Percentiles rank a stretch among this genome's conserved stretches.
Evolutionary conservation across 2,888 invertebrate genomes (phyloP).

Genomic region (Drosophila meridionalis): DNA sequence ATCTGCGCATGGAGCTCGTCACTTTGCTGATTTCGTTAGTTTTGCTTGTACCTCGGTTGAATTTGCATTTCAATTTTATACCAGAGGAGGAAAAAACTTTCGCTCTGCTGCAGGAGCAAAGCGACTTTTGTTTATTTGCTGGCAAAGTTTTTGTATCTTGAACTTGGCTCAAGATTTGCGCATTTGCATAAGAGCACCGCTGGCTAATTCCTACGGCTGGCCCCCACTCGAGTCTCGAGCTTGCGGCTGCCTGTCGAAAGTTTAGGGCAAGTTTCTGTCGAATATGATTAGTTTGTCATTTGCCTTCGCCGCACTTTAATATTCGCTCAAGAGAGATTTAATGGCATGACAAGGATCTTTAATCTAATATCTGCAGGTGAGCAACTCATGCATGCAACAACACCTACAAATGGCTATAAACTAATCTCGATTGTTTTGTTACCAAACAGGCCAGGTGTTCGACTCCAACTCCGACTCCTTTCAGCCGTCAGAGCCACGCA

Average conservation of each 20-base stretch:
- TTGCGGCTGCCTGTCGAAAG: slow-evolving; percentile 23
- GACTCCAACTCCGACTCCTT: background rate
- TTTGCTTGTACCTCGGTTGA: slow-evolving; percentile 65
- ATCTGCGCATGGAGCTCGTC: slow-evolving; percentile 31
- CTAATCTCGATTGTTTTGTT: slow-evolving; percentile 27
- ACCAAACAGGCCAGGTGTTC: background rate
- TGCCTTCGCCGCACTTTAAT: background rate
- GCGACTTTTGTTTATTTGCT: slow-evolving; percentile 69
- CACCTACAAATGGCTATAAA: slow-evolving; percentile 1
- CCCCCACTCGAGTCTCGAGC: slow-evolving; percentile 2
- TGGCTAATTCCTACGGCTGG: slow-evolving; percentile 10
- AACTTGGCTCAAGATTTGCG: slow-evolving; percentile 60
- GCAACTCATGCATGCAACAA: slow-evolving; percentile 3
- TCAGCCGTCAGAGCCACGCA: slow-evolving; percentile 33
- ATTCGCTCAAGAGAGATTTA: no score
- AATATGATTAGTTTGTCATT: slow-evolving; percentile 57
- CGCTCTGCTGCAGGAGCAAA: slow-evolving; percentile 20
- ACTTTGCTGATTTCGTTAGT: slow-evolving; percentile 63
- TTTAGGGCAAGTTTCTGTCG: slow-evolving; percentile 45
- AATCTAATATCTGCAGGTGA: slow-evolving; percentile 5
- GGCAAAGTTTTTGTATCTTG: slow-evolving; percentile 68
- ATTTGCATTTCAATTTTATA: slow-evolving; percentile 78
- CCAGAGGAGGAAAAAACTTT: slow-evolving; percentile 52
- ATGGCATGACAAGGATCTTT: background rate
- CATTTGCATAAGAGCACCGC: slow-evolving; percentile 55